phyloP scores from a whole-genome alignment of 2,888 invertebrate genomes.

The Chydorus sphaericus region DNA sequence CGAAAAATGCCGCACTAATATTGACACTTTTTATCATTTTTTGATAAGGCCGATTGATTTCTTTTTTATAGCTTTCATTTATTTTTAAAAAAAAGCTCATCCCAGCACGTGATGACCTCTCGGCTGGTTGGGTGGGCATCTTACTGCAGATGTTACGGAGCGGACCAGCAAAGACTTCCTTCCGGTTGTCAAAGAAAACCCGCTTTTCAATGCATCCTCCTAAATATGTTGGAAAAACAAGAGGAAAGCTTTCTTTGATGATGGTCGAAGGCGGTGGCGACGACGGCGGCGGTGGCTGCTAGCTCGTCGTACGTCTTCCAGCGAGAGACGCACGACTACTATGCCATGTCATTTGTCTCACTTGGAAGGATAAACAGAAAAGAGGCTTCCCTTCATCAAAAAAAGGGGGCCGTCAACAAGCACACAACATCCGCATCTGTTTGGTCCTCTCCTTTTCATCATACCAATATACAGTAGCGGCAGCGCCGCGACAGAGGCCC shows the following conservation, averaged over 20 bases:
- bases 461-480: neutral
- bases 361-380: slow-evolving; percentile 1
- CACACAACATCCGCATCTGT: neutral
- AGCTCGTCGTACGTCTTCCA: neutral
- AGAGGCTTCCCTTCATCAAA: neutral
- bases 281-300: neutral
- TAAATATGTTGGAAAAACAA: no score
- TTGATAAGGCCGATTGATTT: neutral
- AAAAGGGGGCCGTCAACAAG: slow-evolving; percentile 2
- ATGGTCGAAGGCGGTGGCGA: no score
- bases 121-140: neutral
- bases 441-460: neutral
- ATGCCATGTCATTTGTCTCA: slow-evolving; percentile 5
- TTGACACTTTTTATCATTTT: neutral
- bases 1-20: neutral
- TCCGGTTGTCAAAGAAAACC: neutral
- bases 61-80: neutral
- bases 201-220: no score
- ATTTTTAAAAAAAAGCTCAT: neutral
- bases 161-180: neutral
- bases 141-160: neutral
- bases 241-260: no score
- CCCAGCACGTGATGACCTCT: neutral
- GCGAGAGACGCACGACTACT: neutral
- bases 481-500: neutral